Percentiles rank a stretch among this genome's conserved stretches.
These are phyloP conservation scores for Agrochola lychnidis DNA, from an alignment of 2,888 invertebrate species.

Conservation along the genomic window DNA sequence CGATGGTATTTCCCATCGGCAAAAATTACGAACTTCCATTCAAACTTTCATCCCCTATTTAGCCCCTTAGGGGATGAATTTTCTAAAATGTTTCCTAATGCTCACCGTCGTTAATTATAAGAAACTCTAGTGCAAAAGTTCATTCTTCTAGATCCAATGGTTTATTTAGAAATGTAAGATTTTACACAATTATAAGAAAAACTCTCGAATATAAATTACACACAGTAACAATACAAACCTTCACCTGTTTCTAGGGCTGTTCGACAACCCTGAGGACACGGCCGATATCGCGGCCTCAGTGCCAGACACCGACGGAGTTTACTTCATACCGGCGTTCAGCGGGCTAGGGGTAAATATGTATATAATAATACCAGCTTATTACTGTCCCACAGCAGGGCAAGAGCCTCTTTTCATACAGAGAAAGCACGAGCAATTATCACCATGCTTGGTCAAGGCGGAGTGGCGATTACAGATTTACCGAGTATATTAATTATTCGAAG, in stretches of 20 bases:
- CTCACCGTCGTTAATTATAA: too few relatives aligned
- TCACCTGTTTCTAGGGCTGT: constrained; percentile 89
- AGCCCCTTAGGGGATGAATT: too few relatives aligned
- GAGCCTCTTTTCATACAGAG: not conserved
- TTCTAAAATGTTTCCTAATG: too few relatives aligned
- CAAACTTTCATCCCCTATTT: too few relatives aligned
- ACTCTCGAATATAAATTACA: not conserved
- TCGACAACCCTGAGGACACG: constrained; percentile 92
- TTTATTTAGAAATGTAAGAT: too few relatives aligned
- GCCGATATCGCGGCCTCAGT: constrained; percentile 93
- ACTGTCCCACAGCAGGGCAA: too few relatives aligned
- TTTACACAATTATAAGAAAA: not conserved
- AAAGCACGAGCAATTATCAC: not conserved
- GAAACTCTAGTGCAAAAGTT: too few relatives aligned
- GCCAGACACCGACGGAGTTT: constrained; percentile 94
- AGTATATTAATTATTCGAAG: not conserved
- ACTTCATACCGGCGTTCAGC: constrained; percentile 97
- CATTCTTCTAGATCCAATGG: too few relatives aligned
- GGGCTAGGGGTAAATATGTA: constrained; percentile 93
- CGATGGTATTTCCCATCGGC: too few relatives aligned
- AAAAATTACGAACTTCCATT: too few relatives aligned
- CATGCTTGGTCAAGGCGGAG: not conserved
- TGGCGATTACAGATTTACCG: not conserved
- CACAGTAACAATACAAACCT: not conserved
- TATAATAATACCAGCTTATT: not conserved